phyloP scores from a whole-genome alignment of 2,888 invertebrate genomes.

The Podotricha telesiphe region DNA sequence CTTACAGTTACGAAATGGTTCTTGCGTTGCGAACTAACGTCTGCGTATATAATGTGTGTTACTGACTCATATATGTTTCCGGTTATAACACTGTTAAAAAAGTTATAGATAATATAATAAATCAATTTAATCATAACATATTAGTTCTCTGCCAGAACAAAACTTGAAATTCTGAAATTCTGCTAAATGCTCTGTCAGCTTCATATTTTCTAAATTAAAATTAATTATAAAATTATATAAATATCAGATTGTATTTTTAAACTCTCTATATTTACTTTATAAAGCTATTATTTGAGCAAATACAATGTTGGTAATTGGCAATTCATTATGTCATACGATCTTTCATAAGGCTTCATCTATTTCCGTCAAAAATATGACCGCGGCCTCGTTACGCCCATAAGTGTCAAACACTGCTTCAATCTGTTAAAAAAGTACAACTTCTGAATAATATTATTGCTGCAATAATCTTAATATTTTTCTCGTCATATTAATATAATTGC shows the following conservation, averaged over 20 bases:
- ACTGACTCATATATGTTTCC: slow-evolving; percentile 6
- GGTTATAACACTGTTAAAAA: background rate
- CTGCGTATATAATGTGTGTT: background rate
- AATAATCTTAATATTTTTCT: too few relatives aligned
- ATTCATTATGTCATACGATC: background rate
- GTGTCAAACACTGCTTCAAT: background rate
- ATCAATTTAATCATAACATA: background rate
- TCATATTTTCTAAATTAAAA: too few relatives aligned
- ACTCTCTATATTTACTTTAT: background rate
- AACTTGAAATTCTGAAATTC: too few relatives aligned
- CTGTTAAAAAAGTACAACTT: too few relatives aligned
- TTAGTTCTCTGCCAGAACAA: background rate
- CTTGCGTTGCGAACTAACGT: slow-evolving; percentile 25
- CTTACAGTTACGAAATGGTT: slow-evolving; percentile 32
- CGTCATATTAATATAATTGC: too few relatives aligned
- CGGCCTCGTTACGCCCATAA: too few relatives aligned
- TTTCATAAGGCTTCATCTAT: background rate
- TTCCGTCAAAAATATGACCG: background rate
- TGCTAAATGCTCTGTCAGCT: too few relatives aligned
- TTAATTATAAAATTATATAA: too few relatives aligned
- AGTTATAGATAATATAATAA: background rate
- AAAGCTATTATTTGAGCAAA: too few relatives aligned
- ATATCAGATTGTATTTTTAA: too few relatives aligned
- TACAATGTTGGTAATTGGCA: background rate
- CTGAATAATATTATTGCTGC: too few relatives aligned